Base-by-base conservation (phyloP, 2,797 vertebrate species). In the Euthynnus affinis region DNA sequence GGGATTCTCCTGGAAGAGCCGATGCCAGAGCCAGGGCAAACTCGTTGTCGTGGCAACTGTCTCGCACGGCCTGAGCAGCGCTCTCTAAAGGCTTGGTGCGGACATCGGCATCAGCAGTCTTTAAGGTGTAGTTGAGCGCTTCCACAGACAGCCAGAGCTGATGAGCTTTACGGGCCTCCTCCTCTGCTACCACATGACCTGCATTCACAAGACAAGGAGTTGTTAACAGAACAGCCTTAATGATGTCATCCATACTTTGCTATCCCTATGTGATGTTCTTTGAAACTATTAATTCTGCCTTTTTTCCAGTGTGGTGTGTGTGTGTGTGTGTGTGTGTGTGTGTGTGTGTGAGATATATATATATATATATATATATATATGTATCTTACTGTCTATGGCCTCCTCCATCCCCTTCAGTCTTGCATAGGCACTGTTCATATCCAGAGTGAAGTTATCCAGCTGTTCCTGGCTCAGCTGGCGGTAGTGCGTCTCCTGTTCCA, bases 131-230 rank as follows among this genome's bases (percentile, higher is more conserved):
- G 78, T 94, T 96, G 4, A 99, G 93, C 0, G 97, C 97, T 87
- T 99, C 98, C 3, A 99, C 96, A 0, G 98, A 97, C 0, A 99
- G 96, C 98, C 98, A 99, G 29, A 99, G 95, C 83, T 96, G 96
- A 77, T 99, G 98, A 66, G 97, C 97, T 89, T 96, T 97, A 46
- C 97, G 95, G 14, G 98, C 97, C 82, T 96, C 96, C 67, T 99
- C 97, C 78, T 99, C 98, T 0, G 98, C 97, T 0, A 92, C 86
- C 0, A 96, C 96, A 0, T 99, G 98, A 84, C 97, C 98, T 99
- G 93, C 6, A 72, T 34, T 40, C n/a, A 53, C 14, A 55, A 37
- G 2, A 76, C 23, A 69, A 17, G 5, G 46, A 49, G 4, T 10
- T 0, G 12, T 56, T 63, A 2, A 40, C 2, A 60, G 42, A 20